phyloP scores from a whole-genome alignment of 2,888 invertebrate genomes.

The Homarus gammarus region DNA sequence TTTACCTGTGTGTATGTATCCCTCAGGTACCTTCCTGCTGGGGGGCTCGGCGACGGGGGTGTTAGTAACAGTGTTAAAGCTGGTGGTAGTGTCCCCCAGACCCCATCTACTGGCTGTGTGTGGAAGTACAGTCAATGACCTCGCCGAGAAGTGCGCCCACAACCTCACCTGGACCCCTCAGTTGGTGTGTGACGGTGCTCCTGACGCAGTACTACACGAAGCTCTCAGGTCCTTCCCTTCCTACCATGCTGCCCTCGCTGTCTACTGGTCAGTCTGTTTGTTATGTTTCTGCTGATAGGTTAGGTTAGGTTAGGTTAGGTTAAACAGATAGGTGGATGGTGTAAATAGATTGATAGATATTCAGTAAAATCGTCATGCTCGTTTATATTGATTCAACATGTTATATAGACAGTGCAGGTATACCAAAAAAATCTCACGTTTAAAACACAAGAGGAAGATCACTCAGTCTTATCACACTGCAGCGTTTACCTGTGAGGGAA shows the following conservation, averaged over 20 bases:
- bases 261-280: constrained; percentile 56
- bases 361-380: too few species aligned
- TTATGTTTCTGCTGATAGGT: neutral
- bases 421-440: too few species aligned
- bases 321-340: too few species aligned
- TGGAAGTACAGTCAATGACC: neutral
- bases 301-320: too few species aligned
- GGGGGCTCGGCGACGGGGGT: constrained; percentile 57
- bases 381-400: too few species aligned
- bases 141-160: neutral
- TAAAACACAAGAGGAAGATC: too few species aligned
- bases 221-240: constrained; percentile 71
- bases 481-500: too few species aligned
- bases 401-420: too few species aligned
- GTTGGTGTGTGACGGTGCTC: constrained; percentile 11
- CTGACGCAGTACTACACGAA: constrained; percentile 36
- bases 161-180: constrained; percentile 19
- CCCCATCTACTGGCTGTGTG: constrained; percentile 68
- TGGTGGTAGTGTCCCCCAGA: constrained; percentile 57
- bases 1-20: too few species aligned
- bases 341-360: too few species aligned
- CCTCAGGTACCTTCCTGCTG: constrained; percentile 50
- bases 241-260: constrained; percentile 71
- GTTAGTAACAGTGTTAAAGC: constrained; percentile 63
- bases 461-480: too few species aligned